Conservation (phyloP, 2,113 vertebrate species). For the Indicator indicator region DNA sequence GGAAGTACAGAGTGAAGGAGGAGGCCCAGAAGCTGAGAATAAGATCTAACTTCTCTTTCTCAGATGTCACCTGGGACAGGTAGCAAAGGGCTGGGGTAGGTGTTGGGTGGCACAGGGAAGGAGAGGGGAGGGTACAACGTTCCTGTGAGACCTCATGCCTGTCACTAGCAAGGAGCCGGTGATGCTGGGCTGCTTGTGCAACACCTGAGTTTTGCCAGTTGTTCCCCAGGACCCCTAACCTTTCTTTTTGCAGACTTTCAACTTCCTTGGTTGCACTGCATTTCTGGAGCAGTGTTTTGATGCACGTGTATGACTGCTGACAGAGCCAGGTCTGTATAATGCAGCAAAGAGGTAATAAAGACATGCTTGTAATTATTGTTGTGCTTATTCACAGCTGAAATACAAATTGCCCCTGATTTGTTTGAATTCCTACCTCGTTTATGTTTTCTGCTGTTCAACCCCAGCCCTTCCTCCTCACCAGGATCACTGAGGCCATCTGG, state of each 20-base stretch:
- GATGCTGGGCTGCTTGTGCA: not conserved
- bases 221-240: not conserved
- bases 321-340: not conserved
- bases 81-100: not conserved
- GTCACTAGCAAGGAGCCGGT: accelerated
- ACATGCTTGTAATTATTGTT: not conserved
- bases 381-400: not conserved
- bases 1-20: not conserved
- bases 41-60: not conserved
- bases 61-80: not conserved
- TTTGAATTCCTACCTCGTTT: not conserved
- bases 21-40: not conserved
- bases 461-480: not conserved
- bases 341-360: not conserved
- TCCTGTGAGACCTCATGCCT: not conserved
- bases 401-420: not conserved
- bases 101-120: not conserved
- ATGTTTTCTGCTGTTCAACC: not conserved
- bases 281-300: not conserved
- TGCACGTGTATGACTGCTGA: accelerated
- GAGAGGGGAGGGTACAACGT: accelerated
- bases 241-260: not conserved
- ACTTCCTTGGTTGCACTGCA: accelerated
- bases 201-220: not conserved
- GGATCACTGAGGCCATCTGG: constrained; percentile 63